Conservation (phyloP, 2,113 vertebrate species). For the Pipa parva region DNA sequence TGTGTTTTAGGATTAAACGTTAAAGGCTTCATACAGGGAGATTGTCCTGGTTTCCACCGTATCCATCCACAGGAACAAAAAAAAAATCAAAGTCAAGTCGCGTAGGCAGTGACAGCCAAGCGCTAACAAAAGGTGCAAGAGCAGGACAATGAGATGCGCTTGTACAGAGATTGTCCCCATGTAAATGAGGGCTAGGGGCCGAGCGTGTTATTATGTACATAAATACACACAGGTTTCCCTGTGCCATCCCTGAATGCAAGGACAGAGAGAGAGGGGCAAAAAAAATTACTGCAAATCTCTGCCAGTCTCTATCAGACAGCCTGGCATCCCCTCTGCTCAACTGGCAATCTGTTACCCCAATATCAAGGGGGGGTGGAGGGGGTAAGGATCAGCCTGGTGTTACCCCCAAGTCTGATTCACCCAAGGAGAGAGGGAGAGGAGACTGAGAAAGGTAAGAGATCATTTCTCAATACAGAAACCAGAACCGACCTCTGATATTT, state of each 20-base stretch:
- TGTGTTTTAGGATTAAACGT: neutral
- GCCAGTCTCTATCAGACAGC: slow-evolving; percentile 49
- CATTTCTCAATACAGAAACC: neutral
- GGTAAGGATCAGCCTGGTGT: neutral
- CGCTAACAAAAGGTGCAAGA: slow-evolving; percentile 66
- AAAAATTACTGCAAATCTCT: slow-evolving; percentile 45
- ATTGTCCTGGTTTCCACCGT: slow-evolving; percentile 48
- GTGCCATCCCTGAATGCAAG: slow-evolving; percentile 56
- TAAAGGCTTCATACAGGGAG: neutral
- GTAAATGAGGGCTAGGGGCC: slow-evolving; percentile 69
- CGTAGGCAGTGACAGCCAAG: slow-evolving; percentile 63
- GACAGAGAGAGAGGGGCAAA: slow-evolving; percentile 43
- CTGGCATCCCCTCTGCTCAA: slow-evolving; percentile 43
- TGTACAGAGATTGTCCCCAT: slow-evolving; percentile 72
- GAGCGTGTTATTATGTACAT: slow-evolving; percentile 68
- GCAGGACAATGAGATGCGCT: slow-evolving; percentile 67
- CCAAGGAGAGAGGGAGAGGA: too few relatives aligned
- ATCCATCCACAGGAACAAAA: slow-evolving; percentile 59
- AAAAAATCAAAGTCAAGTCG: slow-evolving; percentile 67
- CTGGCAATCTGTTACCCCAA: neutral
- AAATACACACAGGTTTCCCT: slow-evolving; percentile 63
- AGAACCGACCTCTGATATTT: too few relatives aligned
- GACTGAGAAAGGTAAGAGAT: neutral
- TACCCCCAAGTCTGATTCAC: neutral
- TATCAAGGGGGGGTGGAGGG: neutral